phyloP scores from a whole-genome alignment of 2,113 vertebrate species.

The Serinus canaria region DNA sequence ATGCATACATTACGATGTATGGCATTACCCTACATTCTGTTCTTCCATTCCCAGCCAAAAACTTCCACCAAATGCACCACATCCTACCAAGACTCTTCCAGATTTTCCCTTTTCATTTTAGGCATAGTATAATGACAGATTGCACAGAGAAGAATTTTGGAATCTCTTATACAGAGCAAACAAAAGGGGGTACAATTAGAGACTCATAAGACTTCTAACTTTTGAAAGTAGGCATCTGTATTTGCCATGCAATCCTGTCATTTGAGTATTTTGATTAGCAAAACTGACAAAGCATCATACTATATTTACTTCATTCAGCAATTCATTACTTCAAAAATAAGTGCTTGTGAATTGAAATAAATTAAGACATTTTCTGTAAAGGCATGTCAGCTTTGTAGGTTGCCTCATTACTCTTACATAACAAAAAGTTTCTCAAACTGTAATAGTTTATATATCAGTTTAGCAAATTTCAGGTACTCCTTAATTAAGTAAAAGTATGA shows the following conservation, averaged over 20 bases:
- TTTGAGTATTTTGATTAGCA: neutral
- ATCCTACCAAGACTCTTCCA: neutral
- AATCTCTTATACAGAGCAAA: neutral
- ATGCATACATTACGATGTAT: neutral
- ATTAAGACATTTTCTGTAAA: neutral
- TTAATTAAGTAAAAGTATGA: neutral
- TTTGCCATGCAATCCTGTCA: neutral
- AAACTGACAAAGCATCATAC: neutral
- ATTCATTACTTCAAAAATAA: neutral
- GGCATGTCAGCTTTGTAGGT: neutral
- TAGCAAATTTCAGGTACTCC: neutral
- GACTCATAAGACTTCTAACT: neutral
- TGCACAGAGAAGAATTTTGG: neutral
- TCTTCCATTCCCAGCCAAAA: neutral
- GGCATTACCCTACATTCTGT: neutral
- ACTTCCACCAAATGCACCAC: neutral
- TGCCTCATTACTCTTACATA: neutral
- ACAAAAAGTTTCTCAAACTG: neutral
- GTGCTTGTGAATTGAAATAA: neutral
- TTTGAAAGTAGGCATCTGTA: neutral
- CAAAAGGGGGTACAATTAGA: neutral
- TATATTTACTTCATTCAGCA: neutral
- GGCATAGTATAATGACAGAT: neutral
- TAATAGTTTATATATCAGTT: neutral
- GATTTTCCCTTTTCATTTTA: neutral